phyloP scores from a whole-genome alignment of 2,888 invertebrate genomes.

The Noctua comes region DNA sequence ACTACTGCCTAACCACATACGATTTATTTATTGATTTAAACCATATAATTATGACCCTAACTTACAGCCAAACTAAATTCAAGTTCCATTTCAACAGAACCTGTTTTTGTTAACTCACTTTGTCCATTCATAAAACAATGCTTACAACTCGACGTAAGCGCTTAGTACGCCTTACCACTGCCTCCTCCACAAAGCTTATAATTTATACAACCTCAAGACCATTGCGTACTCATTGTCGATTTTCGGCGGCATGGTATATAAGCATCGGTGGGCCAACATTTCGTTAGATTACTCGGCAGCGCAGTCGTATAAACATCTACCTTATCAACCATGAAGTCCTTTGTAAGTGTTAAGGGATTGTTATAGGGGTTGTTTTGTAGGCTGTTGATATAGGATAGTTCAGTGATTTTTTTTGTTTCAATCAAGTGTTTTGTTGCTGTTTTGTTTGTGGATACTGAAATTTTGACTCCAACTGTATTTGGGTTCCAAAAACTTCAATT shows the following conservation, averaged over 20 bases:
- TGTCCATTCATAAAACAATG: slow-evolving; percentile 49
- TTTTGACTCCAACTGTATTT: not conserved
- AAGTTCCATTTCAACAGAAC: slow-evolving; percentile 17
- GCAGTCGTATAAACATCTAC: slow-evolving; percentile 69
- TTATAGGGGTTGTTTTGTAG: slow-evolving; percentile 1
- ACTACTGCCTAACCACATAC: not conserved
- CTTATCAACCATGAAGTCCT: slow-evolving; percentile 81
- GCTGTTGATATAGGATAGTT: not conserved
- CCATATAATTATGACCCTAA: not conserved
- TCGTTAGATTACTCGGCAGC: slow-evolving; percentile 82
- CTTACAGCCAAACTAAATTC: not conserved
- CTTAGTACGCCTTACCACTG: slow-evolving; percentile 21
- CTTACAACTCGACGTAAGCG: slow-evolving; percentile 24
- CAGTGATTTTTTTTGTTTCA: not conserved
- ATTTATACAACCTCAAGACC: slow-evolving; percentile 79
- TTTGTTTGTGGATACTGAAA: not conserved
- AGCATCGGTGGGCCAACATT: slow-evolving; percentile 67
- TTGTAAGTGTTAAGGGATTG: slow-evolving; percentile 78
- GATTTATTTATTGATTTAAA: not conserved
- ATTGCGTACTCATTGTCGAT: slow-evolving; percentile 79
- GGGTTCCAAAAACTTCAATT: not conserved
- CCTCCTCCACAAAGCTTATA: slow-evolving; percentile 60
- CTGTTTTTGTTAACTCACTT: slow-evolving; percentile 23
- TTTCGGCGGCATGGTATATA: slow-evolving; percentile 83
- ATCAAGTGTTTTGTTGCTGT: not conserved